A percentile compares a stretch with the other conserved stretches of the same genome.
These are phyloP conservation scores for Novumbra hubbsi DNA, from an alignment of 2,797 vertebrate species.

Conservation along the genomic window DNA sequence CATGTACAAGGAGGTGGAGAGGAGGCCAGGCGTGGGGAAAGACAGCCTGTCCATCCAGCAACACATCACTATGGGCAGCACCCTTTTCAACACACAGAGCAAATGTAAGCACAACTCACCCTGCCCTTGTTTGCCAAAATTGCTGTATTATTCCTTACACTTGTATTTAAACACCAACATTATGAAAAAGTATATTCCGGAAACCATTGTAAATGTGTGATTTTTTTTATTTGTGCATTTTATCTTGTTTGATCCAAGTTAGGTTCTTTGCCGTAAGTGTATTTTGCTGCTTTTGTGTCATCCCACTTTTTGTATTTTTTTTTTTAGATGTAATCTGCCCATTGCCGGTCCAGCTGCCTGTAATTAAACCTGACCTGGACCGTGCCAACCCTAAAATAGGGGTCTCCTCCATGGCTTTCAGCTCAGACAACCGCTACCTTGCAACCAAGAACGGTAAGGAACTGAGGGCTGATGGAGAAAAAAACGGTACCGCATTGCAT, in stretches of 20 bases:
- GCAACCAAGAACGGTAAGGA: constrained; percentile 88
- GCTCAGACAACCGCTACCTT: constrained; percentile 88
- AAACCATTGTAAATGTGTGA: background rate
- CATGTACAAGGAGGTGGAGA: constrained; percentile 90
- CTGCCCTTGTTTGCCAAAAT: background rate
- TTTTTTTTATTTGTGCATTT: background rate
- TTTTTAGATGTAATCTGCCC: constrained; percentile 82
- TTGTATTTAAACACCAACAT: background rate
- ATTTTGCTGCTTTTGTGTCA: background rate
- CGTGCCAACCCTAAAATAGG: constrained; percentile 93
- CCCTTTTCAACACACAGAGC: constrained; percentile 81
- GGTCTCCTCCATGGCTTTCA: constrained; percentile 86
- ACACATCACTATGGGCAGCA: constrained; percentile 62
- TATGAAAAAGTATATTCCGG: background rate
- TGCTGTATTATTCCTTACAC: background rate
- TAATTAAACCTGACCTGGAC: constrained; percentile 84
- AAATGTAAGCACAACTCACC: constrained; percentile 81
- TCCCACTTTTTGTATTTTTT: no score
- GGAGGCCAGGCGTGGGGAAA: constrained; percentile 63
- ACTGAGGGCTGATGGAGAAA: background rate
- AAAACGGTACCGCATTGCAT: no score
- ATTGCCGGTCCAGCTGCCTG: constrained; percentile 80
- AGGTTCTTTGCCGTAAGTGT: background rate
- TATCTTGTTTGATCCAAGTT: no score
- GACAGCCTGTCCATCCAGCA: constrained; percentile 75